Evolutionary conservation across 2,113 vertebrate species (phyloP).

Genomic region (Sciurus niger): DNA sequence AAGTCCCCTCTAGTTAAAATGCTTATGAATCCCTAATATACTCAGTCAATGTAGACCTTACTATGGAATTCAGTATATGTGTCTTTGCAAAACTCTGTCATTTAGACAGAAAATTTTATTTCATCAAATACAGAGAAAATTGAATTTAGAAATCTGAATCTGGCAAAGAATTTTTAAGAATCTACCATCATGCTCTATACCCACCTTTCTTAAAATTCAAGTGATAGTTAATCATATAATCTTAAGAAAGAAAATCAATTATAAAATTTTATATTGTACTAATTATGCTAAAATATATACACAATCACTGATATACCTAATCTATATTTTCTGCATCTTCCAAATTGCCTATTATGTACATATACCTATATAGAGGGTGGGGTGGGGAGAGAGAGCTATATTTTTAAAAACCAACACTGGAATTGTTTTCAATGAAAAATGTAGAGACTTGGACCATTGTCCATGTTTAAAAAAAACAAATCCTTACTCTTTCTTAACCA

Average conservation of each 20-base stretch:
- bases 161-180: not conserved
- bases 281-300: not conserved
- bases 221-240: not conserved
- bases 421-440: not conserved
- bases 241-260: not conserved
- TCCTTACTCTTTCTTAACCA: not conserved
- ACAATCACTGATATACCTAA: not conserved
- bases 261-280: not conserved
- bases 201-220: not conserved
- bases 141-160: not conserved
- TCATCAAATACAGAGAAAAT: not conserved
- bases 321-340: not conserved
- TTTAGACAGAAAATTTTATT: not conserved
- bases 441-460: too few species aligned
- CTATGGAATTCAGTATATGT: not conserved
- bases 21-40: not conserved
- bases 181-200: not conserved
- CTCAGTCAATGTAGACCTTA: not conserved
- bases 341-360: not conserved
- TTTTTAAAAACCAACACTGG: not conserved
- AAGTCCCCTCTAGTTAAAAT: not conserved
- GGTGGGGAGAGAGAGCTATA: not conserved
- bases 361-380: too few species aligned
- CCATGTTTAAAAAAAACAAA: not conserved
- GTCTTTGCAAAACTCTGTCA: not conserved